phyloP scores from a whole-genome alignment of 2,888 invertebrate species.

The Conops quadrifasciatus region DNA sequence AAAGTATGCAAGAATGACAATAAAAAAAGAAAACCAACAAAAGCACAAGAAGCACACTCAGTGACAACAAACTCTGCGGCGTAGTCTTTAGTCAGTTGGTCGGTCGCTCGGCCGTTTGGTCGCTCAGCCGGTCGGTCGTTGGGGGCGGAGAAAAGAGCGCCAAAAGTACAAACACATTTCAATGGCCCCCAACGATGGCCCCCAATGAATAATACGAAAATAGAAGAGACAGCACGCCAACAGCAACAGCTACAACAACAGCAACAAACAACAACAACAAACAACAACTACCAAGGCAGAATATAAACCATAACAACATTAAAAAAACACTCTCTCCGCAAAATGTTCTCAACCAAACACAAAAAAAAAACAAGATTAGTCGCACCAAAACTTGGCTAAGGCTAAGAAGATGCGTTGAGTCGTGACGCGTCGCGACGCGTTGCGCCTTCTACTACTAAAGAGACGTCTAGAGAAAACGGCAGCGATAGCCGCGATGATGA shows the following conservation, averaged over 20 bases:
- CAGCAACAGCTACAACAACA: slow-evolving; percentile 29
- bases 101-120: not conserved
- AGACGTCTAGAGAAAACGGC: slow-evolving; percentile 5
- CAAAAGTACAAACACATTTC: slow-evolving; percentile 37
- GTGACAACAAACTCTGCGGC: slow-evolving; percentile 12
- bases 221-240: slow-evolving; percentile 32
- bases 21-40: slow-evolving; percentile 32
- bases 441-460: no score
- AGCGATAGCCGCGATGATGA: slow-evolving; percentile 15
- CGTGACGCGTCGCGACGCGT: no score
- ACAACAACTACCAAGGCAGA: slow-evolving; percentile 6
- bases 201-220: slow-evolving; percentile 43
- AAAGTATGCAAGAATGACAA: slow-evolving; percentile 18
- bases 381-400: slow-evolving; percentile 3
- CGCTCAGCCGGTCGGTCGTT: not conserved
- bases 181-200: no score
- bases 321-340: slow-evolving; percentile 44
- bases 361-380: not conserved
- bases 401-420: not conserved
- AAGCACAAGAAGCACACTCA: slow-evolving; percentile 18
- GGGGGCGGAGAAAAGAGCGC: slow-evolving; percentile 39
- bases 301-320: slow-evolving; percentile 16
- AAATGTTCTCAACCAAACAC: not conserved
- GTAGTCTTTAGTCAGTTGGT: not conserved
- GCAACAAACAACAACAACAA: slow-evolving; percentile 26